Evolutionary conservation across 2,888 invertebrate species (phyloP), one percentile per base, ranked within the genome.

Genomic region (Cheilosia vulpina): DNA sequence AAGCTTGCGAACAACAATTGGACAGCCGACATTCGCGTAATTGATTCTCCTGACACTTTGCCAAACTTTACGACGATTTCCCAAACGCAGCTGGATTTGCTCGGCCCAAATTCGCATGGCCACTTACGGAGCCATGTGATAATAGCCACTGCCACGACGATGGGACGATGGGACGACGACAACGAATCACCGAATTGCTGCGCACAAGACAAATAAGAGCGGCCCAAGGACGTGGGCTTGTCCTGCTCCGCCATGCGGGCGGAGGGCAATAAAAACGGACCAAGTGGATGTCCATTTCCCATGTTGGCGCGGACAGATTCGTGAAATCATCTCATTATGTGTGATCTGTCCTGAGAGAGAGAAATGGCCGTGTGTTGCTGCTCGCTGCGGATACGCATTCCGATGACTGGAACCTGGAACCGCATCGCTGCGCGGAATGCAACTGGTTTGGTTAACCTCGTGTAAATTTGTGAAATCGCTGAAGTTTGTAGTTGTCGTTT

Each of bases 11-110:
- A 71, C 84, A 85, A 85, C 85, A 85, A 85, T 81, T 85, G 85
- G 85, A 81, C 85, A 85, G 85, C 66, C 80, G 85, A 85, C 85
- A 85, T 85, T 85, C 85, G 62, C 68, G 85, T 85, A 85, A 85
- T 85, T 85, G 85, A 85, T 85, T 85, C 81, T 80, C 68, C 76
- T 85, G 85, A 85, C 85, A 85, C 85, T 85, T 85, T 85, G 85
- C 80, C 85, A 81, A 85, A 85, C 85, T 81, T 85, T 85, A 85
- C 85, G 85, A 77, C 76, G 72, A 73, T 83, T 83, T 80, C 76
- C 84, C 71, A 53, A 68, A 21, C 34, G 27, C 57, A 9, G 55
- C 3, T 4, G 55, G 24, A 52, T 52, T 34, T n/a, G 11, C 47
- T 17, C 24, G 11, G 17, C 31, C 45, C 34, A 52, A 41, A 53